phyloP scores from a whole-genome alignment of 1,140 invertebrate genomes.

The Teleopsis dalmanni region DNA sequence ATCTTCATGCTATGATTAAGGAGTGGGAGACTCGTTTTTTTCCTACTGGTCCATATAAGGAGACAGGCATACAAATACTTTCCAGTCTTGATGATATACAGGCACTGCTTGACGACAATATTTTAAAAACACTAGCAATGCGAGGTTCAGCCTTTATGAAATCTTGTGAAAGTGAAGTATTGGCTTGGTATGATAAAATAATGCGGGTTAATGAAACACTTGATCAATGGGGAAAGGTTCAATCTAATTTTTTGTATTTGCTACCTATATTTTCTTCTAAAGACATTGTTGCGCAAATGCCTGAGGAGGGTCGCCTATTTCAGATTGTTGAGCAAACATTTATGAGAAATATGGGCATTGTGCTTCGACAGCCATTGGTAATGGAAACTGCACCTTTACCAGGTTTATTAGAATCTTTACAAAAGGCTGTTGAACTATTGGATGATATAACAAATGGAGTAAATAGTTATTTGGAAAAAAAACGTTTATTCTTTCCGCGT shows the following conservation, averaged over 20 bases:
- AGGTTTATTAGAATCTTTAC: slow-evolving; percentile 68
- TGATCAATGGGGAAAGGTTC: slow-evolving; percentile 83
- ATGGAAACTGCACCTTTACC: slow-evolving; percentile 62
- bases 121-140: slow-evolving; percentile 82
- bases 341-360: slow-evolving; percentile 66
- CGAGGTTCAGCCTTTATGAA: slow-evolving; percentile 86
- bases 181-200: slow-evolving; percentile 75
- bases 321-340: slow-evolving; percentile 69
- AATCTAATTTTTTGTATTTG: slow-evolving; percentile 85
- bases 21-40: slow-evolving; percentile 79
- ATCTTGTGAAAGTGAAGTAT: slow-evolving; percentile 73
- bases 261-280: slow-evolving; percentile 89
- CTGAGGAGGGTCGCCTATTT: slow-evolving; percentile 78
- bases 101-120: slow-evolving; percentile 78
- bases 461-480: slow-evolving; percentile 85
- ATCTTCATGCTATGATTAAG: slow-evolving; percentile 71
- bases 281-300: slow-evolving; percentile 89
- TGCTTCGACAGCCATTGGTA: slow-evolving; percentile 65
- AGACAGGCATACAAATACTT: slow-evolving; percentile 71
- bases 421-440: slow-evolving; percentile 63
- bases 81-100: slow-evolving; percentile 79
- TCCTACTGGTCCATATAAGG: slow-evolving; percentile 64
- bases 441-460: slow-evolving; percentile 82
- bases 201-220: slow-evolving; percentile 69
- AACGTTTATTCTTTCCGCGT: slow-evolving; percentile 81